Conservation (phyloP, 37 sponge, comb jelly and placozoan species). For the Agelas oroides region DNA sequence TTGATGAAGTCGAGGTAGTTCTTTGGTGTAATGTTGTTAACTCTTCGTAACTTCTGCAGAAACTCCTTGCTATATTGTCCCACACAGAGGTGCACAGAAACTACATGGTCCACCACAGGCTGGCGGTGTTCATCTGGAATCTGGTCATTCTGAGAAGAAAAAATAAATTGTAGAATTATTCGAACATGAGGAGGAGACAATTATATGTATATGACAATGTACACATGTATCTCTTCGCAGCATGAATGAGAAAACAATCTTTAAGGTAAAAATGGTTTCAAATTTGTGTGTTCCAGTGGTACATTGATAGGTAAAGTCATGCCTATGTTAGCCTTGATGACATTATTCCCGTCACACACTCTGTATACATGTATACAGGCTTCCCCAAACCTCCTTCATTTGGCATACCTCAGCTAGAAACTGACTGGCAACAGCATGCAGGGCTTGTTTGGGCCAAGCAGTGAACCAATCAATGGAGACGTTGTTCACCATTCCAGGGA, state of each 20-base stretch:
- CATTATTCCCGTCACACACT: no score
- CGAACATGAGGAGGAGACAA: no score
- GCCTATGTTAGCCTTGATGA: no score
- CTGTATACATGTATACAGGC: no score
- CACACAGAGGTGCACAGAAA: constrained; percentile 94
- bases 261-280: no score
- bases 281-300: no score
- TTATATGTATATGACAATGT: neutral
- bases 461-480: constrained; percentile 99
- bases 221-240: neutral
- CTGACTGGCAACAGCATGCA: constrained; percentile 94
- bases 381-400: no score
- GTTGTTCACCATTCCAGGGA: constrained; percentile 97
- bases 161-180: neutral
- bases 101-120: constrained; percentile 91
- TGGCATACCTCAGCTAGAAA: constrained; percentile 91
- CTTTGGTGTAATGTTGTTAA: constrained; percentile 99
- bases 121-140: constrained; percentile 83
- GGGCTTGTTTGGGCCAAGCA: constrained; percentile 98
- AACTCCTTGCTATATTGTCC: constrained; percentile 85
- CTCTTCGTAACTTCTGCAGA: constrained; percentile 88
- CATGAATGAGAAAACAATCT: no score
- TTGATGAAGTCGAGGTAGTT: constrained; percentile 99
- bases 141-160: constrained; percentile 70
- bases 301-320: no score